These are phyloP conservation scores for Lochmaea capreae DNA, from an alignment of 2,888 invertebrate species.

Conservation along the genomic window DNA sequence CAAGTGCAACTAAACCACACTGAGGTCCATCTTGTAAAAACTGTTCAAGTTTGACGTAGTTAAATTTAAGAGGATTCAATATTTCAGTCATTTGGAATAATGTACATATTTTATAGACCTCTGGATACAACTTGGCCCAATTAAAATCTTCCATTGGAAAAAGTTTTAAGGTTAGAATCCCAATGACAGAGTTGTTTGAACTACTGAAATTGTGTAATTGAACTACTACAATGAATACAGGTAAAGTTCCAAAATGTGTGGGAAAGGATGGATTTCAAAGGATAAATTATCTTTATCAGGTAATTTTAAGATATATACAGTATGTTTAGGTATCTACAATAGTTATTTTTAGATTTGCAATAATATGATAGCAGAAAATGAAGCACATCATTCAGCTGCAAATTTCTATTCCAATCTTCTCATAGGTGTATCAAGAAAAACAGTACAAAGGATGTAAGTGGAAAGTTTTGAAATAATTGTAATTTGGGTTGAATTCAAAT, in stretches of 20 bases:
- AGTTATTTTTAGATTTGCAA: slow-evolving; percentile 52
- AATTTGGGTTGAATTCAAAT: slow-evolving; percentile 8
- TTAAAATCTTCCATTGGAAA: slow-evolving; percentile 62
- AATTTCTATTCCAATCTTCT: slow-evolving; percentile 59
- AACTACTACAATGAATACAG: slow-evolving; percentile 39
- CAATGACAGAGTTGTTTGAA: neutral
- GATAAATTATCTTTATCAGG: slow-evolving; percentile 78
- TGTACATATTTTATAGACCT: slow-evolving; percentile 71
- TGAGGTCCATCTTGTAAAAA: slow-evolving; percentile 75
- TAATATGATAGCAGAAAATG: slow-evolving; percentile 49
- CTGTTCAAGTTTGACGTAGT: slow-evolving; percentile 55
- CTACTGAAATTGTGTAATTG: neutral
- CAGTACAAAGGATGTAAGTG: slow-evolving; percentile 63
- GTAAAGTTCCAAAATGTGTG: slow-evolving; percentile 69
- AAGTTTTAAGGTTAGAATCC: slow-evolving; percentile 21
- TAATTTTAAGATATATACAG: slow-evolving; percentile 54
- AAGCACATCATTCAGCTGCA: slow-evolving; percentile 48
- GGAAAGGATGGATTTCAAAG: slow-evolving; percentile 77
- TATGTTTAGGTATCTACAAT: neutral
- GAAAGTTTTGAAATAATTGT: slow-evolving; percentile 21
- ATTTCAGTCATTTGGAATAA: slow-evolving; percentile 69
- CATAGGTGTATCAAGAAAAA: slow-evolving; percentile 60
- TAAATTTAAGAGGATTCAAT: slow-evolving; percentile 66
- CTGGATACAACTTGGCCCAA: slow-evolving; percentile 71
- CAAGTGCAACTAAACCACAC: slow-evolving; percentile 89